Conservation (phyloP, 1,140 invertebrate species). For the Drosophila pseudoananassae region DNA sequence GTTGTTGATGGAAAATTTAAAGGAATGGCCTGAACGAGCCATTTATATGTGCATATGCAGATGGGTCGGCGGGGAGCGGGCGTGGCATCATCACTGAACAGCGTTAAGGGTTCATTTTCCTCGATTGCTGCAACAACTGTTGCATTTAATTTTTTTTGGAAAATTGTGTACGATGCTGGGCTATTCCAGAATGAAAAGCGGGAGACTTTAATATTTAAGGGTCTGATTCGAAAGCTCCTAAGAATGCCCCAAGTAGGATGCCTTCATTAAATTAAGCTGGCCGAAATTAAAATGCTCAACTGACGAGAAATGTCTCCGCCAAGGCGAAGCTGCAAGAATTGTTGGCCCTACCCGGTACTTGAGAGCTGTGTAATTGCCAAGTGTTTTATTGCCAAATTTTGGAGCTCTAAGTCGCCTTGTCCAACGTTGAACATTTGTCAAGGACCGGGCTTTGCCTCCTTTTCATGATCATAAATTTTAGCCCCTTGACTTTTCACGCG, state of each 20-base stretch:
- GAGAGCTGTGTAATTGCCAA: slow-evolving; percentile 67
- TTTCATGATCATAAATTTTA: slow-evolving; percentile 35
- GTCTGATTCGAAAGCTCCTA: slow-evolving; percentile 56
- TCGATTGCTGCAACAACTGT: slow-evolving; percentile 46
- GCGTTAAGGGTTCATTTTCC: slow-evolving; percentile 27
- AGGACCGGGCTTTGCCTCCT: slow-evolving; percentile 30
- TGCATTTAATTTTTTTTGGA: slow-evolving; percentile 43
- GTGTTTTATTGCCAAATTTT: slow-evolving; percentile 82
- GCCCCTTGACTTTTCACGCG: slow-evolving; percentile 42
- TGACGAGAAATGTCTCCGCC: slow-evolving; percentile 62
- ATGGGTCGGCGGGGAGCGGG: not conserved
- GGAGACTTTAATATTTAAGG: slow-evolving; percentile 1
- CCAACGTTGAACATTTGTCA: slow-evolving; percentile 82
- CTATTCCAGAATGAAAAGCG: not conserved
- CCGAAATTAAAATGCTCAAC: slow-evolving; percentile 69
- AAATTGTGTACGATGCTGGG: slow-evolving; percentile 18
- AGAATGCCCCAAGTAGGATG: slow-evolving; percentile 48
- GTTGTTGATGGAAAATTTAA: slow-evolving; percentile 34
- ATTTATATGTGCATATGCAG: slow-evolving; percentile 55
- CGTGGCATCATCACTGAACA: slow-evolving; percentile 23
- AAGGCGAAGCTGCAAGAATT: slow-evolving; percentile 42
- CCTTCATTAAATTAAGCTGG: slow-evolving; percentile 75
- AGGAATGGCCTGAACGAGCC: slow-evolving; percentile 36
- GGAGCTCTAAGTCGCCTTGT: slow-evolving; percentile 63
- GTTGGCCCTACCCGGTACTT: slow-evolving; percentile 19